Conservation (phyloP, 2,113 vertebrate species). For the Leuciscus idus region DNA sequence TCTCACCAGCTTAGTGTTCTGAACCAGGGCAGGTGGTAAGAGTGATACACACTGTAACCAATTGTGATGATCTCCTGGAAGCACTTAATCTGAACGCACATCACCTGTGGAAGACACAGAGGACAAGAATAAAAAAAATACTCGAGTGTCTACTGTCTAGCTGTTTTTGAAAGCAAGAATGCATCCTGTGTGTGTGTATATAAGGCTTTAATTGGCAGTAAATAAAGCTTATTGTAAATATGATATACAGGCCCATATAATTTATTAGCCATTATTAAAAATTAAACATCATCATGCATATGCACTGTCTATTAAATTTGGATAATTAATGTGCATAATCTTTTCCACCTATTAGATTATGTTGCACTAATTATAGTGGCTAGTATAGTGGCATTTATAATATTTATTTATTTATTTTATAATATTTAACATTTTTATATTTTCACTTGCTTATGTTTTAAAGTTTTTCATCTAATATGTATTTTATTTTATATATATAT, state of each 20-base stretch:
- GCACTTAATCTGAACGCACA: conserved; percentile 98
- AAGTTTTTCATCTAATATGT: no score
- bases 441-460: no score
- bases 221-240: neutral
- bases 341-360: neutral
- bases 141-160: neutral
- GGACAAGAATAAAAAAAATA: neutral
- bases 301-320: neutral
- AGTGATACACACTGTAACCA: conserved; percentile 97
- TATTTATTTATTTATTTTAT: no score
- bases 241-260: neutral
- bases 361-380: neutral
- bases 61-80: conserved; percentile 99
- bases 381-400: neutral
- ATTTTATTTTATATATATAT: no score
- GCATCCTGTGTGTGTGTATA: neutral
- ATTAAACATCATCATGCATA: neutral
- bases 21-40: conserved; percentile 98
- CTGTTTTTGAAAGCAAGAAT: neutral
- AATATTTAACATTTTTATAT: no score
- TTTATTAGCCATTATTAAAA: neutral
- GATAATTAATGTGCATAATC: neutral
- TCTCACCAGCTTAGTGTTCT: conserved; percentile 95
- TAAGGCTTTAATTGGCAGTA: neutral
- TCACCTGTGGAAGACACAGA: conserved; percentile 78